These are phyloP conservation scores for Drosophila eugracilis DNA, from an alignment of 1,140 invertebrate genomes.

Conservation along the genomic window DNA sequence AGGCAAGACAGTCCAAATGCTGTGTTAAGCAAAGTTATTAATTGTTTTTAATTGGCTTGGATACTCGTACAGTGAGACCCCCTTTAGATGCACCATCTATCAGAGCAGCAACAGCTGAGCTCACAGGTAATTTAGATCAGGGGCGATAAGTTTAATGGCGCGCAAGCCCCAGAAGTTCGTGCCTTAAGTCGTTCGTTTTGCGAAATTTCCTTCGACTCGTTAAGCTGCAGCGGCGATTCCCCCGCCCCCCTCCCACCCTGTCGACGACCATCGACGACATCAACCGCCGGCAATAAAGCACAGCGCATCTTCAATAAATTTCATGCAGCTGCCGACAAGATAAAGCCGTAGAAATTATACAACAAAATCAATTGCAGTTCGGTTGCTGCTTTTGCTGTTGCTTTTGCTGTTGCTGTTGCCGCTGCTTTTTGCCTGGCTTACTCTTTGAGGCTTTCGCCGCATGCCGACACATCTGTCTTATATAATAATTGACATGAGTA, in stretches of 20 bases:
- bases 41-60: too few relatives aligned
- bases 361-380: conserved; percentile 74
- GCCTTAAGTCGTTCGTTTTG: conserved; percentile 66
- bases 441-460: conserved; percentile 62
- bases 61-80: too few relatives aligned
- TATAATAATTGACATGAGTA: conserved; percentile 77
- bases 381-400: conserved; percentile 12
- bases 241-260: conserved; percentile 1
- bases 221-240: conserved; percentile 37
- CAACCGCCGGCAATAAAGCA: conserved; percentile 58
- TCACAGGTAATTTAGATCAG: conserved; percentile 58
- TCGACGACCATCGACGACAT: not conserved
- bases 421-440: conserved; percentile 9
- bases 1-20: too few relatives aligned
- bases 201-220: conserved; percentile 54
- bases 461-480: conserved; percentile 65
- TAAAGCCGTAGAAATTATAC: conserved; percentile 74
- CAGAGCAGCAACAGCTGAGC: conserved; percentile 3
- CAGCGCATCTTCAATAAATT: conserved; percentile 73
- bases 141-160: conserved; percentile 58
- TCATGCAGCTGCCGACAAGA: conserved; percentile 70
- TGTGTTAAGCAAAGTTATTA: too few relatives aligned
- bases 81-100: not conserved
- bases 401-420: not conserved
- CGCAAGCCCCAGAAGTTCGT: conserved; percentile 52